Percentiles rank a stretch among this genome's conserved stretches.
Evolutionary conservation across 2,797 vertebrate genomes (phyloP).

Genomic region (Diplodus puntazzo): DNA sequence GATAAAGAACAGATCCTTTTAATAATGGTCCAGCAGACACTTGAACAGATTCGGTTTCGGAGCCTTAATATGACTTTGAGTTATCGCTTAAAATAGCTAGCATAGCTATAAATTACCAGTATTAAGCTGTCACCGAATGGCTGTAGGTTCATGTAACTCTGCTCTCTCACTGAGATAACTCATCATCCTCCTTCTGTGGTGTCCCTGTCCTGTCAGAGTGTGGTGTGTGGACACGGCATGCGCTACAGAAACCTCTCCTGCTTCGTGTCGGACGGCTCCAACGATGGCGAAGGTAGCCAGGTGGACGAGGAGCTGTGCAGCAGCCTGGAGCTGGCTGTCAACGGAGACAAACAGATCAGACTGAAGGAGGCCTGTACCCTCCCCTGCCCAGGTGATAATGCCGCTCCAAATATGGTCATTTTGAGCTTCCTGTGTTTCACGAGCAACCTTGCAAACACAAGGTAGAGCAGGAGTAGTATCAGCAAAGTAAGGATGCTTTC

Average conservation of each 20-base stretch:
- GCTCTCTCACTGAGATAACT: neutral
- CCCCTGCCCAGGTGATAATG: constrained; percentile 93
- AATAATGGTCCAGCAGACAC: neutral
- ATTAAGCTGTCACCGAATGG: neutral
- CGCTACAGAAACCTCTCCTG: constrained; percentile 94
- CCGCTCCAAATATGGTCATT: neutral
- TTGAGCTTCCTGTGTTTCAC: neutral
- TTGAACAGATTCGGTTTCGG: neutral
- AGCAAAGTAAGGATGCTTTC: neutral
- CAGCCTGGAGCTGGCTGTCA: constrained; percentile 86
- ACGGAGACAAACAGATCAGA: constrained; percentile 86
- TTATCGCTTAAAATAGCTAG: constrained; percentile 1
- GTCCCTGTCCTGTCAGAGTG: constrained; percentile 83
- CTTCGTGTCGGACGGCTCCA: constrained; percentile 92
- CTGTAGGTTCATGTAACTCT: neutral
- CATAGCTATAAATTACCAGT: neutral
- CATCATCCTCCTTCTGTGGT: constrained; percentile 10
- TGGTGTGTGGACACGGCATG: constrained; percentile 94
- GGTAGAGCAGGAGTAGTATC: neutral
- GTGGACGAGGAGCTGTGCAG: constrained; percentile 96
- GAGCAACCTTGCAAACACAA: constrained; percentile 2
- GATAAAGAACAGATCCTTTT: neutral
- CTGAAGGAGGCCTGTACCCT: constrained; percentile 93
- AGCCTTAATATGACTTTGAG: neutral
- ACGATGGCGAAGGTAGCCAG: constrained; percentile 82